A percentile compares a stretch with the other conserved stretches of the same genome.
Conservation (phyloP, 2,888 invertebrate species). For the Habrosyne pyritoides region DNA sequence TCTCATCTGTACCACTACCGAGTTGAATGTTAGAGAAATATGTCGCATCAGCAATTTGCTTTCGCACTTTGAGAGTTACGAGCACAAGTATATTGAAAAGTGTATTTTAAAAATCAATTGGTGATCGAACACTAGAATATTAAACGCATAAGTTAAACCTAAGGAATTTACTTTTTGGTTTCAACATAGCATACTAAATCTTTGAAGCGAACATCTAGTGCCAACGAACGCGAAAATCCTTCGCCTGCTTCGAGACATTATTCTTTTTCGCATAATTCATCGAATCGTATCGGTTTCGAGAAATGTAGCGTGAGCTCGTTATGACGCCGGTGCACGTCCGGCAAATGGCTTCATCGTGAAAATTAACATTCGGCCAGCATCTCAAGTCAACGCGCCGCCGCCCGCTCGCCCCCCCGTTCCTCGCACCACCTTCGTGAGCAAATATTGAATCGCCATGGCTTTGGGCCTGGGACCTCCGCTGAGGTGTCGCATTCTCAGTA, state of each 20-base stretch:
- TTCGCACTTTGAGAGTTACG: constrained; percentile 50
- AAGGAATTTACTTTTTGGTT: not conserved
- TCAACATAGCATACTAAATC: constrained; percentile 37
- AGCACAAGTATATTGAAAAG: constrained; percentile 37
- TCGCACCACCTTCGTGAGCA: constrained; percentile 49
- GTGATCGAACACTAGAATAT: not conserved
- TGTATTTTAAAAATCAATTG: not conserved
- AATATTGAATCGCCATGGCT: constrained; percentile 70
- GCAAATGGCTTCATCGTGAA: constrained; percentile 77
- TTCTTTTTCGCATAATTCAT: constrained; percentile 64
- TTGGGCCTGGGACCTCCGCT: constrained; percentile 61
- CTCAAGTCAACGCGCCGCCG: constrained; percentile 36
- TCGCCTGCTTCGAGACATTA: constrained; percentile 40
- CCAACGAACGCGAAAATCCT: constrained; percentile 36
- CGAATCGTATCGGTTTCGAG: constrained; percentile 66
- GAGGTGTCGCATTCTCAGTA: constrained; percentile 61
- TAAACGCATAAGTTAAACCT: not conserved
- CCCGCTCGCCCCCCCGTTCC: constrained; percentile 29
- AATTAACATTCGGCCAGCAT: constrained; percentile 79
- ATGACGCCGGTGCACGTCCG: constrained; percentile 66
- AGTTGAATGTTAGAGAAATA: constrained; percentile 50
- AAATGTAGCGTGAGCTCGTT: constrained; percentile 67
- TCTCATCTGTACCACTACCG: constrained; percentile 39
- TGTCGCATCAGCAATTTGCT: constrained; percentile 61
- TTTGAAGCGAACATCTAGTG: constrained; percentile 38